Base-by-base conservation (phyloP, 2,888 invertebrate species). In the Caenorhabditis sinica region DNA sequence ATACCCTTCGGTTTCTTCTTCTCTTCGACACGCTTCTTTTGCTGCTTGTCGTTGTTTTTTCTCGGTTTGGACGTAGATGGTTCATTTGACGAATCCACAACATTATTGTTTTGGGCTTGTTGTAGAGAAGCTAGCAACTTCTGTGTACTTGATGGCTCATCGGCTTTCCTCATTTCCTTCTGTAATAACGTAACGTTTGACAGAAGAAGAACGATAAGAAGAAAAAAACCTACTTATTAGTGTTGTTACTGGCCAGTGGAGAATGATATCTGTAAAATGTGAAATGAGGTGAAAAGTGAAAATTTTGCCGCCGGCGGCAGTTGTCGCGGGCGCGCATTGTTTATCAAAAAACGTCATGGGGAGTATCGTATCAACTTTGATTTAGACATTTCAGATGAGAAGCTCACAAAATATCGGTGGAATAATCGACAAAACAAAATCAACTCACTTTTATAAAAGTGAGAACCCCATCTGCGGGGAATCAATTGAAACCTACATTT, bases 91-190 rank as follows among this genome's bases (percentile, higher is more conserved):
- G 40, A 23, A 25, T 69, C 56, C 3, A 3, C 17, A 2, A 6
- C 15, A 9, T 13, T 43, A 45, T 72, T 76, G 13, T 61, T 25
- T 40, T 82, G 82, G 15, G 82, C 82, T n/a, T 66, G 63, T 49
- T 71, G 71, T 6, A 82, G 49, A 6, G 82, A 75, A 9, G 75
- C 82, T 0, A 82, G 72, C 17, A 82, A 65, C 30, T 49, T 76
- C 33, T 82, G 71, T 8, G 66, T 66, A 66, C 45, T 69, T 3
- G 75, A 63, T 4, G 71, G 58, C 51, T 75, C 82, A 51, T 69
- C 71, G 56, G 28, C 8, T n/a, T 65, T 76, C 23, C 45, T 68
- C n/a, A 11, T 58, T 13, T 45, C n/a, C 56, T 56, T 71, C 56
- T 63, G 58, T 8, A 58, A 53, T 6, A 40, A 33, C 0, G n/a